Evolutionary conservation across 1,140 invertebrate genomes (phyloP), one percentile per base, ranked within the genome.

Genomic region (Laupala kohalensis): DNA sequence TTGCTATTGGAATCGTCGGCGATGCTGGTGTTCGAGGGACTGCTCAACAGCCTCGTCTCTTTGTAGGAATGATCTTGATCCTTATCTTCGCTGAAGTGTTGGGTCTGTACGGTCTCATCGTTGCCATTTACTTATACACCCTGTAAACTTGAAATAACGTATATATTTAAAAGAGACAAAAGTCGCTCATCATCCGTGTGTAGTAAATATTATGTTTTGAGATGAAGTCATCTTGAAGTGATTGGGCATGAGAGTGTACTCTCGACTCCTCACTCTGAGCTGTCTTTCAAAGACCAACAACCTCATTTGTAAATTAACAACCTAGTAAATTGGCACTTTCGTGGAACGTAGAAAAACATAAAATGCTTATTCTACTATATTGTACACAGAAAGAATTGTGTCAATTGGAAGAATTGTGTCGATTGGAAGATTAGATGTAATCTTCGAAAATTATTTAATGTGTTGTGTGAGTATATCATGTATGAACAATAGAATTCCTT

Each of bases 61-160:
- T 97, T 85, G 96, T 99, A 77, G 97, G 97, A 80, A 99, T 99
- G 97, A 99, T 99, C 81, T 89, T 99, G 77, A 99, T 99, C 84
- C 92, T 99, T 80, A 99, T 99, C 88, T 99, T 99, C 86, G 97
- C 97, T 81, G 97, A 99, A 89, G 97, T 99, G 81, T 89, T 99
- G 85, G 97, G 97, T 91, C 91, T 99, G 75, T 99, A 99, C 85
- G 97, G 97, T 81, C 90, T 99, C 77, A 99, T 99, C 83, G 97
- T 99, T 76, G 96, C 96, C 82, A 95, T 99, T 80, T 98, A 97
- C 84, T 85, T 99, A 77, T 96, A 96, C 84, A 92, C 95, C 79
- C 96, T 94, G 86, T 86, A 89, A 79, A 73, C 68, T 72, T 25
- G 66, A 24, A 23, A 28, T n/a, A 37, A 19, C 28, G 25, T 24